A percentile compares a stretch with the other conserved stretches of the same genome.
These are phyloP conservation scores for Melopsittacus undulatus DNA, from an alignment of 2,797 vertebrate species.

Conservation along the genomic window DNA sequence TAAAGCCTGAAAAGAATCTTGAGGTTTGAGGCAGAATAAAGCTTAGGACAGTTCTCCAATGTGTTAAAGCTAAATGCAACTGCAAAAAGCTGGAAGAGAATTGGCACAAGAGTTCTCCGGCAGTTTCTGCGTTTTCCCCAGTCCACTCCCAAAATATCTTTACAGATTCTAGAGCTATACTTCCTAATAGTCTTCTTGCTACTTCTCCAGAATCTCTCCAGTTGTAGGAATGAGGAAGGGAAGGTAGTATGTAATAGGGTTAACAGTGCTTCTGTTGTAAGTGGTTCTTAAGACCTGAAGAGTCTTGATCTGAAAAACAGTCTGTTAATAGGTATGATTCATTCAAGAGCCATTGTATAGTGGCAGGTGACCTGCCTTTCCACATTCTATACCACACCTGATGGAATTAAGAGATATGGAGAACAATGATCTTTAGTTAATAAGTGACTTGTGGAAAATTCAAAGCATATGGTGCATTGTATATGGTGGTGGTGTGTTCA, in stretches of 20 bases:
- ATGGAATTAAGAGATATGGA: not conserved
- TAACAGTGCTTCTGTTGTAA: not conserved
- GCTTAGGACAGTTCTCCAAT: not conserved
- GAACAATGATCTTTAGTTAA: not conserved
- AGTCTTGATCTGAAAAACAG: not conserved
- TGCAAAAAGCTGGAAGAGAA: not conserved
- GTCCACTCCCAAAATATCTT: not conserved
- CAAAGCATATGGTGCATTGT: not conserved
- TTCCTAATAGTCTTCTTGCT: not conserved
- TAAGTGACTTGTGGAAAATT: not conserved
- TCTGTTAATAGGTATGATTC: not conserved
- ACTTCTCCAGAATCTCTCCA: not conserved
- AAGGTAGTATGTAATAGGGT: fast-evolving
- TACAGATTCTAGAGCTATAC: not conserved
- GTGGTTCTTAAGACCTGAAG: not conserved
- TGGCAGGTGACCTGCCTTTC: not conserved
- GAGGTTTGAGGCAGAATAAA: not conserved
- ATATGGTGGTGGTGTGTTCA: not conserved
- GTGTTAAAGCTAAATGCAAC: not conserved
- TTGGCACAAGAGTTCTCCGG: not conserved
- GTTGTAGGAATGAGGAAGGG: not conserved
- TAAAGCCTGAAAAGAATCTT: not conserved
- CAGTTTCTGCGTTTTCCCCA: not conserved
- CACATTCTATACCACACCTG: not conserved
- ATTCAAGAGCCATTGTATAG: not conserved